A percentile compares a stretch with the other conserved stretches of the same genome.
These are phyloP conservation scores for Sarcophaga carnaria DNA, from an alignment of 2,888 invertebrate species.

Conservation along the genomic window DNA sequence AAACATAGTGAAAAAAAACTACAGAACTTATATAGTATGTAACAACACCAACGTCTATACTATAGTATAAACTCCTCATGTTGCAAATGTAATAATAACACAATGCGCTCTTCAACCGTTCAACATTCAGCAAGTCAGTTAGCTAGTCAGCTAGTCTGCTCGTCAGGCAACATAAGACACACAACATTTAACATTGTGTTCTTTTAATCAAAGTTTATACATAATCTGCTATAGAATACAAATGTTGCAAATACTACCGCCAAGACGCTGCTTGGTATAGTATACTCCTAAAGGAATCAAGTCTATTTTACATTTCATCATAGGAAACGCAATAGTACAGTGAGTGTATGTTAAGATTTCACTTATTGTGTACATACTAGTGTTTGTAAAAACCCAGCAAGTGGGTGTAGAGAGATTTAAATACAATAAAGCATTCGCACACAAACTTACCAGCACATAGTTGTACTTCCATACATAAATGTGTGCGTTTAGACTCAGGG, in stretches of 20 bases:
- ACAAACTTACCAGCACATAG: not conserved
- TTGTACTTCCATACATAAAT: not conserved
- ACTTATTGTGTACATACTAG: not conserved
- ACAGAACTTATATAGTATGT: too few species aligned
- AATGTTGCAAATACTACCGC: constrained; percentile 28
- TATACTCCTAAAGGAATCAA: not conserved
- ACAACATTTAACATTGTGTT: constrained; percentile 53
- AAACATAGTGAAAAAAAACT: not conserved
- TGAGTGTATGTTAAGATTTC: too few species aligned
- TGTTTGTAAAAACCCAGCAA: not conserved
- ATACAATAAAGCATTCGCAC: not conserved
- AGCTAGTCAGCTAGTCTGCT: not conserved
- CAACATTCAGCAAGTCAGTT: not conserved
- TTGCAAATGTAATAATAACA: not conserved
- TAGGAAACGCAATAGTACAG: too few species aligned
- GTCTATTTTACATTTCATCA: not conserved
- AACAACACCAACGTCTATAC: not conserved
- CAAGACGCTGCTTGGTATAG: not conserved
- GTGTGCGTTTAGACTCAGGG: constrained; percentile 10
- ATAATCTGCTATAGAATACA: constrained; percentile 46
- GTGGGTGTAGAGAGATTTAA: not conserved
- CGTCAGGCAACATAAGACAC: not conserved
- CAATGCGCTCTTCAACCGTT: not conserved
- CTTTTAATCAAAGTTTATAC: constrained; percentile 63
- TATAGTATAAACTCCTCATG: not conserved